These are phyloP conservation scores for Cantharis rufa DNA, from an alignment of 2,888 invertebrate genomes.

Conservation along the genomic window DNA sequence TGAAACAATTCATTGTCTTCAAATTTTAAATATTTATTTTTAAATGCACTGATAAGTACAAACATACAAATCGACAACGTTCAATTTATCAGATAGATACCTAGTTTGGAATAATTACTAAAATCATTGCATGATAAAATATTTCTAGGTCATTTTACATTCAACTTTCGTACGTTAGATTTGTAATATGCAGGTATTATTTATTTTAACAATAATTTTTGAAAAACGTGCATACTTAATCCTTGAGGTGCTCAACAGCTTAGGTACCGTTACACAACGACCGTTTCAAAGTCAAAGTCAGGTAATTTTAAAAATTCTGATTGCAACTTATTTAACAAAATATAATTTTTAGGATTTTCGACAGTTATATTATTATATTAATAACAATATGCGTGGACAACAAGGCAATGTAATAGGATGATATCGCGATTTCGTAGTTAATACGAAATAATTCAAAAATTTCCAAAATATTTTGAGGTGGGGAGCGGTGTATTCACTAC, in stretches of 20 bases:
- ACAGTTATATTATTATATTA: neutral
- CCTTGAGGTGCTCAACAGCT: neutral
- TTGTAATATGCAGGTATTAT: neutral
- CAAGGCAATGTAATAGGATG: neutral
- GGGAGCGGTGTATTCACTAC: neutral
- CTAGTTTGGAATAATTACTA: neutral
- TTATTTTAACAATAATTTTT: neutral
- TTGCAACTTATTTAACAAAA: neutral
- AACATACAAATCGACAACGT: neutral
- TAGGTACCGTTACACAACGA: neutral
- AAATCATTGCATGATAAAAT: neutral
- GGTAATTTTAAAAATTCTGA: neutral
- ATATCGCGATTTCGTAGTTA: neutral
- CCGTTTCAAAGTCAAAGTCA: neutral
- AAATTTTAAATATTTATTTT: neutral
- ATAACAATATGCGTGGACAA: neutral
- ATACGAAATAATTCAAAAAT: neutral
- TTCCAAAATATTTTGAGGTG: neutral
- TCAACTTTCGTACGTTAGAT: neutral
- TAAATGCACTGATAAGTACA: neutral
- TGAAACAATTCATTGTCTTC: neutral
- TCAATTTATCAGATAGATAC: neutral
- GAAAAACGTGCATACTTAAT: neutral
- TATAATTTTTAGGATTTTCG: neutral
- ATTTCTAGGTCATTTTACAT: neutral